phyloP scores from a whole-genome alignment of 2,888 invertebrate genomes.

The Tetropium fuscum region DNA sequence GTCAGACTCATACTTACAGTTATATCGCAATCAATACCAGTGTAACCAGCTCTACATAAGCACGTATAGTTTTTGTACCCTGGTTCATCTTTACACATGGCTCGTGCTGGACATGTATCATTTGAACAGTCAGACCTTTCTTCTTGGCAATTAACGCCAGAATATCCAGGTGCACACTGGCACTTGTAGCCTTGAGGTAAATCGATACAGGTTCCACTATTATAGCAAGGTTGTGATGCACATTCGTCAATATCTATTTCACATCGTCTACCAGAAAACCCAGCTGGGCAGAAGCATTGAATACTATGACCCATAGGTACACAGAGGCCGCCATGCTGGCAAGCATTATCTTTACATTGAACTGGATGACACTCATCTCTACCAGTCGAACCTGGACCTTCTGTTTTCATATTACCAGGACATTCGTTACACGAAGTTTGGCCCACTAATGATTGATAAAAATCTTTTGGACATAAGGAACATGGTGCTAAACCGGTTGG shows the following conservation, averaged over 20 bases:
- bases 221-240: conserved; percentile 93
- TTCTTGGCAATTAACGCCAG: conserved; percentile 95
- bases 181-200: conserved; percentile 93
- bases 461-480: conserved; percentile 91
- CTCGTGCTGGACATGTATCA: conserved; percentile 93
- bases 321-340: conserved; percentile 92
- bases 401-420: conserved; percentile 90
- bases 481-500: conserved; percentile 95
- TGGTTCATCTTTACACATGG: conserved; percentile 97
- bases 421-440: conserved; percentile 91
- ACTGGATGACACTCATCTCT: conserved; percentile 90
- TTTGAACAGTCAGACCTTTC: conserved; percentile 89
- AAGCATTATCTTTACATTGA: conserved; percentile 87
- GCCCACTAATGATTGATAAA: conserved; percentile 89
- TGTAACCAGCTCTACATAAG: conserved; percentile 93
- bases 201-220: conserved; percentile 92
- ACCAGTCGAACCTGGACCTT: conserved; percentile 81
- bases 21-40: conserved; percentile 91
- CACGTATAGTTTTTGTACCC: conserved; percentile 92
- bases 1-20: conserved; percentile 72
- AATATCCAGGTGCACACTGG: conserved; percentile 87
- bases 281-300: conserved; percentile 87
- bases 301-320: conserved; percentile 88
- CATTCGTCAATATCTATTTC: conserved; percentile 97
- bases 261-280: conserved; percentile 84